phyloP scores from a whole-genome alignment of 1,140 invertebrate genomes.

The Drosophila obscura region DNA sequence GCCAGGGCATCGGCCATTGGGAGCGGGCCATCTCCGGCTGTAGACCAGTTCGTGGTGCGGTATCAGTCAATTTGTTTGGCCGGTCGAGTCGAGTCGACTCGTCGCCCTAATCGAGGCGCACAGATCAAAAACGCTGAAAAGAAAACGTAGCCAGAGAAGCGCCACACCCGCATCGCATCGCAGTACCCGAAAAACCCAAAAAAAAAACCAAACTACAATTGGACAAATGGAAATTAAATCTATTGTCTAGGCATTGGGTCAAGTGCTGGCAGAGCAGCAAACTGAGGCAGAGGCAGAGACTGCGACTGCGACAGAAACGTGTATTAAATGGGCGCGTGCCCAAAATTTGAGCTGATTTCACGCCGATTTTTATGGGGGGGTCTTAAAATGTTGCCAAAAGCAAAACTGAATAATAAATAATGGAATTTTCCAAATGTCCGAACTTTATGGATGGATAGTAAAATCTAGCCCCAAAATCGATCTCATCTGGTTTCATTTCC shows the following conservation, averaged over 20 bases:
- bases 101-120: conserved; percentile 61
- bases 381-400: conserved; percentile 21
- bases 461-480: neutral
- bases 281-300: neutral
- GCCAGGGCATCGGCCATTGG: conserved; percentile 53
- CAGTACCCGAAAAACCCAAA: neutral
- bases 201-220: conserved; percentile 42
- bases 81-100: conserved; percentile 26
- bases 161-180: conserved; percentile 73
- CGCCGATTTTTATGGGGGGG: conserved; percentile 34
- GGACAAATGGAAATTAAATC: conserved; percentile 73
- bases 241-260: conserved; percentile 76
- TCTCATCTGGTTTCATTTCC: conserved; percentile 27
- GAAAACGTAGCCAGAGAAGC: conserved; percentile 66
- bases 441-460: neutral
- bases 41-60: conserved; percentile 50
- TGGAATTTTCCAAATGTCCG: conserved; percentile 6
- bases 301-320: conserved; percentile 1
- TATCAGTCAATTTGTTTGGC: conserved; percentile 75
- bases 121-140: conserved; percentile 71
- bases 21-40: conserved; percentile 46
- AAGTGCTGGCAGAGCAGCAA: conserved; percentile 67
- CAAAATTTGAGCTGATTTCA: conserved; percentile 51
- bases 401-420: conserved; percentile 21
- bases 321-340: conserved; percentile 60